Evolutionary conservation across 2,888 invertebrate species (phyloP), one percentile per base, ranked within the genome.

Genomic region (Synanthedon tipuliformis): DNA sequence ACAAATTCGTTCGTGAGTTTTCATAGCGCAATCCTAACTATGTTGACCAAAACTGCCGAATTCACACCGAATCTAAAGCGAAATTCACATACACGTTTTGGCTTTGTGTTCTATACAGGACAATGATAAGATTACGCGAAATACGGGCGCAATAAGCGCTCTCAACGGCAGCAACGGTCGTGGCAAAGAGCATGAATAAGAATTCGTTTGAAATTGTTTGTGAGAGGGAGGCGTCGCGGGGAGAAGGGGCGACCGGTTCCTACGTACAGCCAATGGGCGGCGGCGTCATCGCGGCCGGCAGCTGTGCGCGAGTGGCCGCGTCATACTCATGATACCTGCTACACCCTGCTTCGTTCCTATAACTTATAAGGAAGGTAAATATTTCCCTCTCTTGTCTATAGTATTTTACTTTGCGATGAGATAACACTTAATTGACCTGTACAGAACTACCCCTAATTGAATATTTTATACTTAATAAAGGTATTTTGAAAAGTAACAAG

Each of bases 71-170:
- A 8, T 54, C 48, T 57, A 54, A 56, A 60, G 56, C 56, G 58
- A 53, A 66, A 66, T 70, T 72, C 66, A 72, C 69, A 69, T 61
- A 68, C 62, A 34, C 34, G 34, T 34, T 34, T 23, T 34, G 34
- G 34, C 34, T 34, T 34, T 34, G 34, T 34, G 34, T 34, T 34
- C 34, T 34, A 34, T 10, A 34, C 34, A 34, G 10, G 34, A 34
- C 34, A 34, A 34, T 73, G 86, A 85, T 84, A 85, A 84, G 83
- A 86, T 84, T 84, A 85, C 88, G 85, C 84, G 82, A 77, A 83
- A 78, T 75, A 76, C 75, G 73, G 68, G 73, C 69, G 66, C 71
- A 68, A 66, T 57, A 54, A 66, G 69, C 71, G 67, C 74, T 71
- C 71, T 69, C 69, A 75, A 74, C 85, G 81, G 74, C 13, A 75